Conservation (phyloP, 2,113 vertebrate species). For the Dendropsophus ebraccatus region DNA sequence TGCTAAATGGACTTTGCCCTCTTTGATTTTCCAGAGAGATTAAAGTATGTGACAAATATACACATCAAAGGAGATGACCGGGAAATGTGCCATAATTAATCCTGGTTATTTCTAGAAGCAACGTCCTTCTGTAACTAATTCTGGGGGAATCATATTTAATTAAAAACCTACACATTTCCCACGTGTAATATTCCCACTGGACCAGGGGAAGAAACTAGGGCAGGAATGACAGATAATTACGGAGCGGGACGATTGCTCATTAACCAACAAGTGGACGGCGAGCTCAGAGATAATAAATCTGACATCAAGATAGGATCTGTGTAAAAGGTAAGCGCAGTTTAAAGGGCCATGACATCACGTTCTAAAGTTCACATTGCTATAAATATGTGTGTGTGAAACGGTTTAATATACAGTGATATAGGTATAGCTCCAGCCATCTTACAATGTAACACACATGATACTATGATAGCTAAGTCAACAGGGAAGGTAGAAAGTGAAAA, state of each 20-base stretch:
- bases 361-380: no score
- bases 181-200: constrained; percentile 12
- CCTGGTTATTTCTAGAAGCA: not conserved
- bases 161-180: constrained; percentile 24
- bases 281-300: not conserved
- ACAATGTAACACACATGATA: no score
- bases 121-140: constrained; percentile 3
- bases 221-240: constrained; percentile 15
- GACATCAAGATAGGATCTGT: not conserved
- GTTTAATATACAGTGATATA: no score
- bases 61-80: constrained; percentile 30
- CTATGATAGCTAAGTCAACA: no score
- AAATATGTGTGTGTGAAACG: no score
- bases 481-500: no score
- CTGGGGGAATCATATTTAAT: constrained; percentile 35
- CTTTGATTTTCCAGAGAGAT: not conserved
- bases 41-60: constrained; percentile 29
- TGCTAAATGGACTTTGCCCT: not conserved
- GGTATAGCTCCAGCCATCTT: no score
- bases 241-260: constrained; percentile 10
- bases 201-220: not conserved
- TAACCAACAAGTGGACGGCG: not conserved
- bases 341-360: not conserved
- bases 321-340: not conserved
- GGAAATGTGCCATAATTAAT: not conserved